Percentiles rank a stretch among this genome's conserved stretches.
Conservation (phyloP, 2,888 invertebrate genomes). For the Lasioglossum morio region DNA sequence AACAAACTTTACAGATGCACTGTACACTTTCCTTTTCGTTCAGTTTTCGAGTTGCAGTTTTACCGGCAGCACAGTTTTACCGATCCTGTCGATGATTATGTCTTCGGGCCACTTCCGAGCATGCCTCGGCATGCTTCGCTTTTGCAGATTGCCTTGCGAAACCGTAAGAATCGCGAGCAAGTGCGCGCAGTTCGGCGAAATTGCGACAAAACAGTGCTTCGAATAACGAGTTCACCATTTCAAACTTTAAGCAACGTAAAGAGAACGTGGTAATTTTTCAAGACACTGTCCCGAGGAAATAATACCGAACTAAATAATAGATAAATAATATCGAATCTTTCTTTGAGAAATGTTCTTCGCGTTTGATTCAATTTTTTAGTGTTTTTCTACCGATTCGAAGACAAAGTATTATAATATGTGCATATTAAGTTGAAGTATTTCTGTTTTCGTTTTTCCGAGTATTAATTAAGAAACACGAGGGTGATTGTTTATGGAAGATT, state of each 20-base stretch:
- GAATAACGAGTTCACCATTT: neutral
- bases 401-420: no score
- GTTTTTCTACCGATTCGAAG: no score
- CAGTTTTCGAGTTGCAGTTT: conserved; percentile 18
- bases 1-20: neutral
- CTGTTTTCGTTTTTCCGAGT: neutral
- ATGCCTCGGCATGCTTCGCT: neutral
- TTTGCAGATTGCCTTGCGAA: neutral
- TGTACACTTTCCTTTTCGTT: conserved; percentile 38
- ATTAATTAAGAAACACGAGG: neutral
- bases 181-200: neutral
- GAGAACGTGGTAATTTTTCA: no score
- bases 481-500: neutral
- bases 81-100: conserved; percentile 27
- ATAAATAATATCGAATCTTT: no score
- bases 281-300: no score
- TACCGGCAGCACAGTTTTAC: no score
- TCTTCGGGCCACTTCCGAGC: conserved; percentile 15
- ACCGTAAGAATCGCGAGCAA: neutral
- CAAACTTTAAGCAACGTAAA: neutral
- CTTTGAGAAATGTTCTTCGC: no score
- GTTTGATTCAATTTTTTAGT: no score
- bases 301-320: no score
- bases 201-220: no score
- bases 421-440: neutral